Conservation (phyloP, 2,113 vertebrate species). For the Alligator sinensis region DNA sequence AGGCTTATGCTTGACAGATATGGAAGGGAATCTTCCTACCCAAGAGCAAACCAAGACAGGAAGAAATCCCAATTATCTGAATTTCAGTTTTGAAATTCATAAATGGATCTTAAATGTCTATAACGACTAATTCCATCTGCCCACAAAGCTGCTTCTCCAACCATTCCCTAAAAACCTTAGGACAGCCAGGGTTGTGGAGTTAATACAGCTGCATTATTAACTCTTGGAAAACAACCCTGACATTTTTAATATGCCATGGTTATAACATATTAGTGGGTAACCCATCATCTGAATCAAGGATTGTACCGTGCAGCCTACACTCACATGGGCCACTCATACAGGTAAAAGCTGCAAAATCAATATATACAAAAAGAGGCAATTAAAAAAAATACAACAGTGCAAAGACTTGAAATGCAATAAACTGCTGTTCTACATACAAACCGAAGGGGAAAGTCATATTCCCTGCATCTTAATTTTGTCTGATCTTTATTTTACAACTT, state of each 20-base stretch:
- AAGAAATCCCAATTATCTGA: background rate
- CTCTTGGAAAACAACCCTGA: background rate
- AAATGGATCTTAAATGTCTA: background rate
- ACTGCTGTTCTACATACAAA: background rate
- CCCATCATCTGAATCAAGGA: background rate
- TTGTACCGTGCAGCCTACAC: background rate
- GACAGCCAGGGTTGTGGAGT: background rate
- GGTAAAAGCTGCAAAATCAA: background rate
- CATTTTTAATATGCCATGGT: background rate
- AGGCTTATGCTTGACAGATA: background rate
- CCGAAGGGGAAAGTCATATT: background rate
- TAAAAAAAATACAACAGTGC: background rate
- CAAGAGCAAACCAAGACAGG: background rate
- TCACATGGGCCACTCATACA: background rate
- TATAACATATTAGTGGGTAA: background rate
- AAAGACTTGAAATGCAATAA: background rate
- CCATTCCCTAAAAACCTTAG: background rate
- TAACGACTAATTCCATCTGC: background rate
- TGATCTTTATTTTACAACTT: background rate
- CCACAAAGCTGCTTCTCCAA: background rate
- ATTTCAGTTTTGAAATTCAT: background rate
- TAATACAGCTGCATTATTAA: background rate
- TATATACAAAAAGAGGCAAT: background rate
- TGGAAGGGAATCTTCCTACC: background rate
- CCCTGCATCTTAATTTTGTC: background rate